Evolutionary conservation across 2,113 vertebrate species (phyloP), one percentile per base, ranked within the genome.

Genomic region (Pagrus major): DNA sequence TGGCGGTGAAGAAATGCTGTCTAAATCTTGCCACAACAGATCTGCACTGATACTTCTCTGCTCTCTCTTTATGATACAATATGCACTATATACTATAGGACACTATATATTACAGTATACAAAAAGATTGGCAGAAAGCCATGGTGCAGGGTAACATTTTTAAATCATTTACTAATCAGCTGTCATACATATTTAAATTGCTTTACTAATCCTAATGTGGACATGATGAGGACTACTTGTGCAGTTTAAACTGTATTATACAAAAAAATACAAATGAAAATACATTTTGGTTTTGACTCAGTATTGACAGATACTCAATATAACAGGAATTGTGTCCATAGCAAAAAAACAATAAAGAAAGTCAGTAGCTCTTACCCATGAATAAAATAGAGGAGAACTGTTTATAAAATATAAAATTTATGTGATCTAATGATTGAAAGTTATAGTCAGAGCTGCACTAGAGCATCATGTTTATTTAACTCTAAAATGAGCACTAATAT

Each of bases 11-110:
- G 23, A 72, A 56, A 63, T 33, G 14, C 42, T 69, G 29, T 51
- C 56, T 33, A 37, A 75, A 67, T 56, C 54, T 70, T 23, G 46
- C 39, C 46, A 56, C 23, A 54, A 16, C 39, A 71, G 9, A 71
- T 63, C 14, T 65, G 68, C 44, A 58, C 23, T 63, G 52, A 61
- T 42, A 67, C 31, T 2, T 2, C n/a, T 61, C 39, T 55, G 41
- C 25, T 41, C n/a, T 27, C 39, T 52, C 18, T 29, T 11, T 54
- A 5, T 51, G 54, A 49, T 47, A 65, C 33, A 66, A 51, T 49
- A 25, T 56, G 47, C 27, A 42, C 35, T 4, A 47, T 6, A 33
- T 9, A 25, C 14, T 37, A n/a, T 20, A 21, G 11, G 9, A 37
- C 0, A 58, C n/a, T 10, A 1, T 9, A 4, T 25, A 25, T 6